These are phyloP conservation scores for Antechinus stuartii DNA, from an alignment of 2,113 vertebrate species.

Conservation along the genomic window DNA sequence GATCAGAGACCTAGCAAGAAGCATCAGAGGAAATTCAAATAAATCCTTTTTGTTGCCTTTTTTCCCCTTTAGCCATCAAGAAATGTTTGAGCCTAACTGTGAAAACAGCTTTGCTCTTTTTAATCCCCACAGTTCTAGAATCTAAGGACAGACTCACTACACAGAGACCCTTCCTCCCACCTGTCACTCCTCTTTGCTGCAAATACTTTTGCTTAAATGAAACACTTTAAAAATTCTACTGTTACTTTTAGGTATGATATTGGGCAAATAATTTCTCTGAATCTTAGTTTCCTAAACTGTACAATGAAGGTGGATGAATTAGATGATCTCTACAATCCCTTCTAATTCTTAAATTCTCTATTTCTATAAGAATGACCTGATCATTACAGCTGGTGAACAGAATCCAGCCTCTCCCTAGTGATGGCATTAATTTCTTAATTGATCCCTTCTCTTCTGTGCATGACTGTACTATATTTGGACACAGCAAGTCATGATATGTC, in stretches of 20 bases:
- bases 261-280: constrained; percentile 20
- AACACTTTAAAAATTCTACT: constrained; percentile 45
- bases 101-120: constrained; percentile 76
- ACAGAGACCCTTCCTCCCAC: constrained; percentile 70
- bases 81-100: constrained; percentile 59
- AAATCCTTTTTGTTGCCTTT: neutral
- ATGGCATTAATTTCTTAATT: constrained; percentile 25
- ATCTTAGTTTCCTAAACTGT: neutral
- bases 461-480: constrained; percentile 52
- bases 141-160: constrained; percentile 74
- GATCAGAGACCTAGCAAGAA: neutral
- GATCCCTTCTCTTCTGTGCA: constrained; percentile 9
- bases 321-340: neutral
- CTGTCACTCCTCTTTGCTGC: constrained; percentile 68
- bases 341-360: neutral
- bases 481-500: constrained; percentile 21
- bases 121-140: constrained; percentile 55
- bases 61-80: neutral
- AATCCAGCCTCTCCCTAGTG: constrained; percentile 9
- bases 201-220: constrained; percentile 65
- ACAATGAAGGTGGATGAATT: neutral
- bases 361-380: neutral
- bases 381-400: neutral
- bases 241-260: constrained; percentile 20
- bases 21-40: neutral